phyloP scores from a whole-genome alignment of 1,140 invertebrate genomes.

The Notospermus geniculatus region DNA sequence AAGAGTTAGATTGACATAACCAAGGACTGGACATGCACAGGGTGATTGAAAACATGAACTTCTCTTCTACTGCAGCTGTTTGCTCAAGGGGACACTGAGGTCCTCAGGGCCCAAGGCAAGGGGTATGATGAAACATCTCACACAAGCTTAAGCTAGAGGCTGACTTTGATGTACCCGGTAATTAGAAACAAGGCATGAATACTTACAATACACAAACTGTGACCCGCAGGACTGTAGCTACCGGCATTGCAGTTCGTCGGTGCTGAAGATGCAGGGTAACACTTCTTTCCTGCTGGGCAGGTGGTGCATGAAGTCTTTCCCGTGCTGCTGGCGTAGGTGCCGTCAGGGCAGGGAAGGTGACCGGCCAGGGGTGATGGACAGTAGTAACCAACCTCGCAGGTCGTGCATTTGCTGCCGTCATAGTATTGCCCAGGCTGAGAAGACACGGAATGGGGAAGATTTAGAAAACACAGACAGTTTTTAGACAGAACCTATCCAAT shows the following conservation, averaged over 20 bases:
- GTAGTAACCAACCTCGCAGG: neutral
- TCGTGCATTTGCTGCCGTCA: constrained; percentile 26
- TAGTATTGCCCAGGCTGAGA: constrained; percentile 45
- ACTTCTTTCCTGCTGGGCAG: constrained; percentile 23
- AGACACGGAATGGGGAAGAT: neutral
- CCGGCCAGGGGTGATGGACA: neutral
- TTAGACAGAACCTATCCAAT: too few relatives aligned
- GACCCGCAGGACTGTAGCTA: constrained; percentile 28
- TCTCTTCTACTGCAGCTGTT: too few relatives aligned
- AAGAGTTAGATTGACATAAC: too few relatives aligned
- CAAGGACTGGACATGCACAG: too few relatives aligned
- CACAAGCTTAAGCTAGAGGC: too few relatives aligned
- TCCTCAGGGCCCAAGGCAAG: too few relatives aligned
- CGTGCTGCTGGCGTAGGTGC: neutral
- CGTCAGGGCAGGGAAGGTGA: neutral
- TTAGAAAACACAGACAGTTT: neutral
- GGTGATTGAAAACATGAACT: too few relatives aligned
- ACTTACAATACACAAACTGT: constrained; percentile 5
- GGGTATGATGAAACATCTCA: too few relatives aligned
- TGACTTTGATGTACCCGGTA: constrained; percentile 36
- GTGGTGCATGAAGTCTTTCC: neutral
- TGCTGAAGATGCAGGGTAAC: neutral
- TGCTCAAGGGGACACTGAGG: too few relatives aligned
- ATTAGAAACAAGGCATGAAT: constrained; percentile 34
- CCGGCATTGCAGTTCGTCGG: constrained; percentile 24